Base-by-base conservation (phyloP, 2,113 vertebrate species). In the Nycticryphes semicollaris region DNA sequence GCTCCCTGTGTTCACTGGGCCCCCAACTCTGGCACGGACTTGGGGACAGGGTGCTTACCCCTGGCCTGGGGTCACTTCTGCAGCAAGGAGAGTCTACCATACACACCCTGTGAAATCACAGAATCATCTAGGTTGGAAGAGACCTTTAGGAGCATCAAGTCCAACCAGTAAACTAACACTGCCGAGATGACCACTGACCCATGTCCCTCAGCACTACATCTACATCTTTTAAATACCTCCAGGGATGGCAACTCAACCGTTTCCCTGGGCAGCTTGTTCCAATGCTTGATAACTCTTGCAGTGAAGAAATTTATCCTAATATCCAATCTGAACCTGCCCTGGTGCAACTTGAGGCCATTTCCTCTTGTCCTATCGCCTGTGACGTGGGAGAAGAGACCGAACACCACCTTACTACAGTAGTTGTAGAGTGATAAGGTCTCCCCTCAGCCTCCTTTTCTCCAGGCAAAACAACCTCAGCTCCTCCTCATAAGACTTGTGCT, bases 31-130 rank as follows among this genome's bases (percentile, higher is more conserved):
- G 10, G 25, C 50, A 77, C 1, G 1, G 20, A 27, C 15, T 23
- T 0, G 0, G 28, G 23, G 24, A 50, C 17, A 0, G 1, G 12
- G 14, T 31, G 37, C 22, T 50, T 24, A 15, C 14, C 1, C 1
- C 22, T 22, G 25, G 4, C 2, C 35, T 1, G 0, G 47, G 28
- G 54, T 45, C 54, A 39, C 22, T 51, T 67, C 47, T 73, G 64
- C 77, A 74, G 66, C 23, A 37, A 33, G 5, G 23, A 31, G 25
- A 62, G 60, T 41, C 39, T 47, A 50, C 73, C 7, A 33, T n/a
- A 56, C 53, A 25, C 31, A 19, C 22, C 30, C 20, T 30, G n/a
- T 19, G 35, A 14, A 62, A 62, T 37, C n/a, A 43, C 22, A 27
- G 35, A 62, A 62, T 18, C 35, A 17, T 27, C 37, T 62, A 62